phyloP scores from a whole-genome alignment of 2,113 vertebrate species.

The Passer montanus region DNA sequence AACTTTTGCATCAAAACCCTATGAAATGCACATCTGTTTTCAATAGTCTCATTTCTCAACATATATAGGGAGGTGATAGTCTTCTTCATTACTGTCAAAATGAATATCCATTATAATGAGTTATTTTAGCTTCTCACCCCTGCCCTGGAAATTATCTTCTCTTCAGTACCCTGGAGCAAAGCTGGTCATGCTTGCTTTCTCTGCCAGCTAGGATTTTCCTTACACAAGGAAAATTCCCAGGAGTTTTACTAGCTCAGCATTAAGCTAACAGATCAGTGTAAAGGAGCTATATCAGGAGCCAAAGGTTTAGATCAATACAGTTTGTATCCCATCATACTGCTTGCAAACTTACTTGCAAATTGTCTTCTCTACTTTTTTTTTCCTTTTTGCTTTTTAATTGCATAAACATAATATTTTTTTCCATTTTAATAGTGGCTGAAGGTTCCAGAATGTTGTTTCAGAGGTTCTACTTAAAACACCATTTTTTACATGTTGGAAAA shows the following conservation, averaged over 20 bases:
- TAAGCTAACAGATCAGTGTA: not conserved
- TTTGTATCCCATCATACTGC: not conserved
- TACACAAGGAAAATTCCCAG: not conserved
- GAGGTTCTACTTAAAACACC: not conserved
- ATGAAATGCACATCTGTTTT: not conserved
- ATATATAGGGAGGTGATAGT: not conserved
- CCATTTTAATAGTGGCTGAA: not conserved
- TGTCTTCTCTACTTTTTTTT: not conserved
- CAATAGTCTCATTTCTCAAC: not conserved
- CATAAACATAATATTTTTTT: not conserved
- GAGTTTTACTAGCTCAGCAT: not conserved
- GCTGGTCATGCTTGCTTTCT: not conserved
- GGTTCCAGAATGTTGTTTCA: not conserved
- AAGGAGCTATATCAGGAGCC: not conserved
- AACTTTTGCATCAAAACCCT: not conserved
- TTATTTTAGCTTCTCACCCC: not conserved
- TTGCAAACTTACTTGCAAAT: not conserved
- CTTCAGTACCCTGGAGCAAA: not conserved
- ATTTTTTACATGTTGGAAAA: not conserved
- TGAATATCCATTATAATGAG: not conserved
- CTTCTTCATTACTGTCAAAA: constrained; percentile 33
- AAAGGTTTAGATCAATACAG: not conserved
- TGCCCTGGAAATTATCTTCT: not conserved
- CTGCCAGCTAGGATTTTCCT: not conserved
- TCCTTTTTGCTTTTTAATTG: not conserved